Base-by-base conservation (phyloP, 2,797 vertebrate genomes). In the Poeciliopsis gracilis region DNA sequence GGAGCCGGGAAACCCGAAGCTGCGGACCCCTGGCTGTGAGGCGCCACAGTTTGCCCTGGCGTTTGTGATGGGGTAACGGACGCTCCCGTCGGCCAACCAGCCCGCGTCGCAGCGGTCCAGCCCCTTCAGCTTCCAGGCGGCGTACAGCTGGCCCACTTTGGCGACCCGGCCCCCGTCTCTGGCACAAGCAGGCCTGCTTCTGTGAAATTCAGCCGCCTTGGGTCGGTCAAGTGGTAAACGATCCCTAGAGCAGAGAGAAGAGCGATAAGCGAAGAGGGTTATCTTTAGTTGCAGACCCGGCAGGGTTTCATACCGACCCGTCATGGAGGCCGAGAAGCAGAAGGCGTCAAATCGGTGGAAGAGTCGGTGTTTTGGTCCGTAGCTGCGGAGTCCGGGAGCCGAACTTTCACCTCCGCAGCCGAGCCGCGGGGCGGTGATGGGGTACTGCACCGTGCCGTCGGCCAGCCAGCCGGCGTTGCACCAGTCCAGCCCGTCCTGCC, bases 391-490 rank as follows among this genome's bases (percentile, higher is more conserved):
- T 1, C 98, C 98, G 0, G 97, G 95, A 0, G 96, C 96, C 3
- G 96, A 85, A 15, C 93, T 89, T 12, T 87, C 36, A 0, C 97
- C 97, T 0, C 98, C 98, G 0, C 98, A 99, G 71, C 94, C 94
- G 1, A 92, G 95, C 51, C 98, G 96, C 0, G 97, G 93, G 53
- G 78, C 79, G 0, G 93, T 95, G 91, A 99, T 96, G 20, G 98
- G 98, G 79, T 98, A 99, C 86, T 97, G 97, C 30, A 97, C 97
- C 0, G 97, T 97, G 66, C 97, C 97, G 0, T 99, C 98, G 0
- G 95, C 95, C 90, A 99, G 87, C 98, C 98, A 99, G 79, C 97
- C 98, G 0, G 97, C 97, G 0, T 97, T 99, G 83, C 98, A 99
- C 97, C 98, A 99, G 90, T 98, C 96, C 2, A 99, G 90, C 2